These are phyloP conservation scores for Ophthalmolycus amberensis DNA, from an alignment of 2,113 vertebrate genomes.

Conservation along the genomic window DNA sequence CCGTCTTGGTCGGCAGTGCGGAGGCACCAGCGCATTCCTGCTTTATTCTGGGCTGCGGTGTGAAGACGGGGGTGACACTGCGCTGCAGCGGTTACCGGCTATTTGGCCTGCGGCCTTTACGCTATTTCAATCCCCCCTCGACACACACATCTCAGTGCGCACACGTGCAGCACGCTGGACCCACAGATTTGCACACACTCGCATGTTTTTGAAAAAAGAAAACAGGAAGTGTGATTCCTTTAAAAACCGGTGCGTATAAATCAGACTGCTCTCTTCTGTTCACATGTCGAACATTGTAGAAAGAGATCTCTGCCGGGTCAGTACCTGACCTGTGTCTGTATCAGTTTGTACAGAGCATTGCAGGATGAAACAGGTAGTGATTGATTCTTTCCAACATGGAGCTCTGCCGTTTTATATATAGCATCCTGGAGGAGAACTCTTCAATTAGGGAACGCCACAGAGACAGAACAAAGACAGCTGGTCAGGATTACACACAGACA, in stretches of 20 bases:
- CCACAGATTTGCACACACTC: slow-evolving; percentile 8
- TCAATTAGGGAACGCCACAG: slow-evolving; percentile 71
- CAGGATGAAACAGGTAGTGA: slow-evolving; percentile 44
- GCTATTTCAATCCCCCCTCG: slow-evolving; percentile 67
- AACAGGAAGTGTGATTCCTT: slow-evolving; percentile 33
- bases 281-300: background rate
- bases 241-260: slow-evolving; percentile 4
- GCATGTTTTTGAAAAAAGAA: slow-evolving; percentile 26
- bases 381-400: slow-evolving; percentile 43
- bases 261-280: slow-evolving; percentile 42
- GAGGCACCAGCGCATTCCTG: slow-evolving; percentile 75
- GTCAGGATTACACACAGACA: slow-evolving; percentile 54
- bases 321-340: background rate
- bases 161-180: slow-evolving; percentile 7
- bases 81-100: slow-evolving; percentile 64
- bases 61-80: slow-evolving; percentile 72
- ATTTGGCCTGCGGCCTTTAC: slow-evolving; percentile 72
- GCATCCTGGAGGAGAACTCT: slow-evolving; percentile 61
- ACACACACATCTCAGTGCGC: slow-evolving; percentile 31
- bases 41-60: slow-evolving; percentile 78
- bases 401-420: slow-evolving; percentile 42
- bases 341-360: slow-evolving; percentile 3
- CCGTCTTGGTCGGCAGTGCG: slow-evolving; percentile 53
- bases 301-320: background rate
- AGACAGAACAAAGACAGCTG: slow-evolving; percentile 73